These are phyloP conservation scores for Psilanteris sp. DNA, from an alignment of 1,140 invertebrate species.

Conservation along the genomic window DNA sequence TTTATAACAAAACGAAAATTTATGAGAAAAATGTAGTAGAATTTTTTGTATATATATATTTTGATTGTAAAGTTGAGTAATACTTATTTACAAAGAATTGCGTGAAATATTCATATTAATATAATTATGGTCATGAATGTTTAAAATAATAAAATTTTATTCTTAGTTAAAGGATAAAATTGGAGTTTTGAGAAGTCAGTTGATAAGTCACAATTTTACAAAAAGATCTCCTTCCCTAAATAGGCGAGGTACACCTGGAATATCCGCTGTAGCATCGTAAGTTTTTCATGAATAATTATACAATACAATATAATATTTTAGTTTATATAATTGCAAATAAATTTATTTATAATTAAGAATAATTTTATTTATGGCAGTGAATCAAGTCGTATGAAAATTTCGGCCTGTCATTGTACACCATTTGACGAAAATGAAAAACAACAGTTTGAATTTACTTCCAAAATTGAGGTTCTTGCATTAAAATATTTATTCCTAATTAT, in stretches of 20 bases:
- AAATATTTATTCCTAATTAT: background rate
- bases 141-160: conserved; percentile 18
- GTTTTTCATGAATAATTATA: no score
- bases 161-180: conserved; percentile 77
- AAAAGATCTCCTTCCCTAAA: conserved; percentile 69
- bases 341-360: conserved; percentile 67
- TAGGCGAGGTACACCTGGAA: conserved; percentile 55
- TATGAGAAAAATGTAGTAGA: no score
- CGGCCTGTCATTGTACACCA: conserved; percentile 64
- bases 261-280: conserved; percentile 71
- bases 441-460: conserved; percentile 57
- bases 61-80: no score
- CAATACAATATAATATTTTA: no score
- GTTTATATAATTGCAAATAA: conserved; percentile 10
- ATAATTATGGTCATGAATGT: no score
- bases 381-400: conserved; percentile 67
- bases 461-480: conserved; percentile 68
- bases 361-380: conserved; percentile 75
- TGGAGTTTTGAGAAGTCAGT: conserved; percentile 70
- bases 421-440: conserved; percentile 62
- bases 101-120: no score
- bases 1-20: no score
- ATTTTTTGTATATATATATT: no score
- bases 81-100: no score
- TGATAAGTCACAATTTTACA: conserved; percentile 71